A percentile compares a stretch with the other conserved stretches of the same genome.
phyloP scores from a whole-genome alignment of 2,113 vertebrate species.

The Sardina pilchardus region DNA sequence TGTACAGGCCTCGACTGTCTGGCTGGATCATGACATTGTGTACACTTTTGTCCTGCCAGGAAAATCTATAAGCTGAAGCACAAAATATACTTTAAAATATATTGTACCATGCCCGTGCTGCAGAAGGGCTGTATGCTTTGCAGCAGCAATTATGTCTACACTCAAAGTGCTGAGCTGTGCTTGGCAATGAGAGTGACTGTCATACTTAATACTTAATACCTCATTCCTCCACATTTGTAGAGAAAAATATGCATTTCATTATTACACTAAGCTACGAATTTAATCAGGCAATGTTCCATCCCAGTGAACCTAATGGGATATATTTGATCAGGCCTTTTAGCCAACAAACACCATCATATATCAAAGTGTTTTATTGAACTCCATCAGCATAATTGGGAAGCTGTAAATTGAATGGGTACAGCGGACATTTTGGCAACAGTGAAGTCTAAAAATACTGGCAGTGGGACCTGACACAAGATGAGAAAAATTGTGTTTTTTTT shows the following conservation, averaged over 20 bases:
- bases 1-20: neutral
- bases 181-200: conserved; percentile 5
- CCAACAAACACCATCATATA: neutral
- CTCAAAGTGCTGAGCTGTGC: conserved; percentile 1
- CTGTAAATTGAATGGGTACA: conserved; percentile 4
- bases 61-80: neutral
- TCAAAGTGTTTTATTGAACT: conserved; percentile 12
- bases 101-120: neutral
- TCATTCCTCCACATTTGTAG: neutral
- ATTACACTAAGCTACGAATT: conserved; percentile 6
- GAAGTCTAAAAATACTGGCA: neutral
- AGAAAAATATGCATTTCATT: conserved; percentile 19
- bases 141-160: neutral
- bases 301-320: conserved; percentile 14
- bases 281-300: conserved; percentile 10
- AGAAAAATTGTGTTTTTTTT: neutral
- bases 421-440: neutral
- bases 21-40: neutral
- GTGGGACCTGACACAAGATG: neutral
- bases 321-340: conserved; percentile 14
- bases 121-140: neutral
- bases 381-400: conserved; percentile 14
- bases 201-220: conserved; percentile 6
- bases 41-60: neutral
- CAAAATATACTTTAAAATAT: neutral